Conservation (phyloP, 2,113 vertebrate species). For the Quiscalus mexicanus region DNA sequence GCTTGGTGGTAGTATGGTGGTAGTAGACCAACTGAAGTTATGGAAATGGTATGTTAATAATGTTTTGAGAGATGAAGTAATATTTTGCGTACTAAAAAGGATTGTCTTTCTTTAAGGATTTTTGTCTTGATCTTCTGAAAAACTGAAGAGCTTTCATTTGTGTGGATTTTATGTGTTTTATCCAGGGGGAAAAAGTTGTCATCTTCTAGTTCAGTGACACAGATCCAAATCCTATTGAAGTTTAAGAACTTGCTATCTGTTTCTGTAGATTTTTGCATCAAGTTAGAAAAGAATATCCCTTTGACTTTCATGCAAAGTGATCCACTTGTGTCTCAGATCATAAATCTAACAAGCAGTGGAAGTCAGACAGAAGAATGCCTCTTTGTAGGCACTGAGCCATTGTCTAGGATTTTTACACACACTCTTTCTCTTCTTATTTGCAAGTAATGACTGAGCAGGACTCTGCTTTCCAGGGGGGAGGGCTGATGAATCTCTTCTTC, state of each 20-base stretch:
- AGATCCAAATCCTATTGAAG: not conserved
- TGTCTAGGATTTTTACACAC: not conserved
- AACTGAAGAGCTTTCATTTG: not conserved
- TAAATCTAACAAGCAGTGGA: not conserved
- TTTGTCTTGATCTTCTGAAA: not conserved
- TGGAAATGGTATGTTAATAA: constrained; percentile 40
- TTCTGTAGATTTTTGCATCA: not conserved
- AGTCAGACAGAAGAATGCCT: not conserved
- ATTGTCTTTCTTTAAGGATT: not conserved
- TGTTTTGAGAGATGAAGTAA: not conserved
- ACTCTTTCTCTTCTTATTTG: not conserved
- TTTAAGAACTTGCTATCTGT: not conserved
- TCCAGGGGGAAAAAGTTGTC: not conserved
- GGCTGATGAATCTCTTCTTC: not conserved
- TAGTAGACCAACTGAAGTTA: not conserved
- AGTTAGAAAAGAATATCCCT: not conserved
- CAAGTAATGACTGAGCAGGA: not conserved
- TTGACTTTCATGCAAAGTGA: not conserved
- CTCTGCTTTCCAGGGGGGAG: not conserved
- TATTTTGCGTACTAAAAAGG: not conserved
- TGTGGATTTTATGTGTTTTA: not conserved
- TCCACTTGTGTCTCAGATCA: not conserved
- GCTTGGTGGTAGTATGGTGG: not conserved
- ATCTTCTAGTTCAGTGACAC: not conserved
- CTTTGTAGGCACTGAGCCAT: not conserved